phyloP scores from a whole-genome alignment of 1,140 invertebrate genomes.

The Dinothrombium tinctorium region DNA sequence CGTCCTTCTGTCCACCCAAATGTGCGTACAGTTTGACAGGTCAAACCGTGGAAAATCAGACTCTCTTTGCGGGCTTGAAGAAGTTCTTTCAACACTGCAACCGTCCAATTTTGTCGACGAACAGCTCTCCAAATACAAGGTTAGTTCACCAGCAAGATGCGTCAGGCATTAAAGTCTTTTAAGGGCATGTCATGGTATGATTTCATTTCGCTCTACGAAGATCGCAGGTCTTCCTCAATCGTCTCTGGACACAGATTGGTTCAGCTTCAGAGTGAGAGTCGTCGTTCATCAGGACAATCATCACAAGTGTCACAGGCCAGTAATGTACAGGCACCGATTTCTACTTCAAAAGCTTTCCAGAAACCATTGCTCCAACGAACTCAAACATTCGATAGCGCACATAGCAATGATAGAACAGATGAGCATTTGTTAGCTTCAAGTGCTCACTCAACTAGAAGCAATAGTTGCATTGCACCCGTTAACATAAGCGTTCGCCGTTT shows the following conservation, averaged over 20 bases:
- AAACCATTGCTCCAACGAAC: constrained; percentile 1
- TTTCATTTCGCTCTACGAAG: constrained; percentile 18
- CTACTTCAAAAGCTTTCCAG: not conserved
- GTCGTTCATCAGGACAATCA: constrained; percentile 10
- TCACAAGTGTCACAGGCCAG: constrained; percentile 1
- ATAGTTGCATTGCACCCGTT: constrained; percentile 8
- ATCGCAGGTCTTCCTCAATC: constrained; percentile 14
- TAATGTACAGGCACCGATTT: not conserved
- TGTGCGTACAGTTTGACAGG: constrained; percentile 28
- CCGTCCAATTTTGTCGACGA: constrained; percentile 33
- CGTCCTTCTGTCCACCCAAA: constrained; percentile 14
- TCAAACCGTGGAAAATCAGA: constrained; percentile 26
- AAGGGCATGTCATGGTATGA: constrained; percentile 24
- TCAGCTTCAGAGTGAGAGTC: constrained; percentile 4
- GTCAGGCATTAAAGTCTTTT: not conserved
- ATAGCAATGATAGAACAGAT: constrained; percentile 1
- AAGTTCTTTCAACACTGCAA: constrained; percentile 28
- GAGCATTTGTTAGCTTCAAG: not conserved
- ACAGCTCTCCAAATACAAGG: constrained; percentile 30
- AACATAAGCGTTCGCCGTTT: constrained; percentile 1
- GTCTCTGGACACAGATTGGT: constrained; percentile 10
- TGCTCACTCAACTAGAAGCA: constrained; percentile 5
- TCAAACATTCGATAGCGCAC: constrained; percentile 6
- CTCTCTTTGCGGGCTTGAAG: constrained; percentile 27
- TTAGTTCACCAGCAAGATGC: constrained; percentile 10